Percentiles rank a stretch among this genome's conserved stretches.
phyloP scores from a whole-genome alignment of 1,140 invertebrate species.

The Ganaspis sp. region DNA sequence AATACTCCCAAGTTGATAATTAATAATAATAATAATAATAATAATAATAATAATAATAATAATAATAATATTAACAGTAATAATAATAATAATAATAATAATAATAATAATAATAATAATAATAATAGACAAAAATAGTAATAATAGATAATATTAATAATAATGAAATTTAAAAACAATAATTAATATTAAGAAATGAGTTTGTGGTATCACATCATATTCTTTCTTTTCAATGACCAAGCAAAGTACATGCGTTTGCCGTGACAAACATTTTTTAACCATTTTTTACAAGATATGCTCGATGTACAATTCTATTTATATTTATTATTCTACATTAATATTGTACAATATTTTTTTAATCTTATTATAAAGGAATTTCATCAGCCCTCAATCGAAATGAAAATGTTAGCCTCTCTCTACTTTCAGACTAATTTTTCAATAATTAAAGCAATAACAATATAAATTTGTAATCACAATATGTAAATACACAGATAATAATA shows the following conservation, averaged over 20 bases:
- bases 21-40: too few relatives aligned
- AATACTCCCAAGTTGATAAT: too few relatives aligned
- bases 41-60: too few relatives aligned
- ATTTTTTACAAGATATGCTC: slow-evolving; percentile 31
- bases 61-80: too few relatives aligned
- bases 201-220: slow-evolving; percentile 19
- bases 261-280: not conserved
- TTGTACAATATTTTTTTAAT: slow-evolving; percentile 14
- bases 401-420: not conserved
- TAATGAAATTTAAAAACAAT: too few relatives aligned
- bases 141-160: not conserved
- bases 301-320: slow-evolving; percentile 25
- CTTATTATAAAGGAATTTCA: not conserved
- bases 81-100: not conserved
- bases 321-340: slow-evolving; percentile 11
- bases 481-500: not conserved
- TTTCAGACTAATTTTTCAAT: not conserved
- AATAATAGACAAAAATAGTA: not conserved
- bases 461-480: not conserved
- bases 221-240: not conserved
- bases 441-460: not conserved
- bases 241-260: not conserved
- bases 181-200: slow-evolving; percentile 15
- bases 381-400: not conserved
- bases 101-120: not conserved